Percentiles rank a stretch among this genome's conserved stretches.
Evolutionary conservation across 2,797 vertebrate species (phyloP).

Genomic region (Lagorchestes hirsutus): DNA sequence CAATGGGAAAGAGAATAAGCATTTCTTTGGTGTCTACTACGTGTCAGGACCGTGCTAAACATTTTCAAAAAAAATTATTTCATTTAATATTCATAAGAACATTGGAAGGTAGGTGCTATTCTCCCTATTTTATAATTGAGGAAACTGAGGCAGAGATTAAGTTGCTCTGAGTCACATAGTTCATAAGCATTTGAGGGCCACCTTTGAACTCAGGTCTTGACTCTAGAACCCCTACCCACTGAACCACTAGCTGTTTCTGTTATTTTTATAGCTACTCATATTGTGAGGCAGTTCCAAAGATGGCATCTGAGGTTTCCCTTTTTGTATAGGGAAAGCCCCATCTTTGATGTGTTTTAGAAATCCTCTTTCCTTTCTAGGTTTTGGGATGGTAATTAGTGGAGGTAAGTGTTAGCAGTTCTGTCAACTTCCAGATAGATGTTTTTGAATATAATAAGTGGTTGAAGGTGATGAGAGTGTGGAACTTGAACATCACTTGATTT

Average conservation of each 20-base stretch:
- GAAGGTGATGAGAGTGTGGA: background rate
- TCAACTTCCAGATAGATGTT: background rate
- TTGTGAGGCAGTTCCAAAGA: background rate
- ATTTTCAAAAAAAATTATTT: background rate
- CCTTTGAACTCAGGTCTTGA: background rate
- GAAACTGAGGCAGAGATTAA: background rate
- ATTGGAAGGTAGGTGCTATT: background rate
- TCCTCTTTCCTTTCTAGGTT: background rate
- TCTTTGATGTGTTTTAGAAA: background rate
- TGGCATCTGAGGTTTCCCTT: background rate
- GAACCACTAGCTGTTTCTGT: background rate
- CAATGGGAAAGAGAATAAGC: background rate
- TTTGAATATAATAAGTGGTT: background rate
- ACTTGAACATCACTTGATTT: background rate
- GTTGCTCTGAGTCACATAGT: background rate
- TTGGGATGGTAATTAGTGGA: background rate
- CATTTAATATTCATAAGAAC: background rate
- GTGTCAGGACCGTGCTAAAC: background rate
- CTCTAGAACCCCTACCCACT: background rate
- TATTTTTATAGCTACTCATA: background rate
- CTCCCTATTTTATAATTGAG: background rate
- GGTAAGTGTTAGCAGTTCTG: background rate
- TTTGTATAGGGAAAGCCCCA: background rate
- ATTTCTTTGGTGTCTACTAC: background rate
- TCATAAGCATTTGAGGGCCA: background rate